Evolutionary conservation across 2,888 invertebrate genomes (phyloP), one percentile per base, ranked within the genome.

Genomic region (Melieria picta): DNA sequence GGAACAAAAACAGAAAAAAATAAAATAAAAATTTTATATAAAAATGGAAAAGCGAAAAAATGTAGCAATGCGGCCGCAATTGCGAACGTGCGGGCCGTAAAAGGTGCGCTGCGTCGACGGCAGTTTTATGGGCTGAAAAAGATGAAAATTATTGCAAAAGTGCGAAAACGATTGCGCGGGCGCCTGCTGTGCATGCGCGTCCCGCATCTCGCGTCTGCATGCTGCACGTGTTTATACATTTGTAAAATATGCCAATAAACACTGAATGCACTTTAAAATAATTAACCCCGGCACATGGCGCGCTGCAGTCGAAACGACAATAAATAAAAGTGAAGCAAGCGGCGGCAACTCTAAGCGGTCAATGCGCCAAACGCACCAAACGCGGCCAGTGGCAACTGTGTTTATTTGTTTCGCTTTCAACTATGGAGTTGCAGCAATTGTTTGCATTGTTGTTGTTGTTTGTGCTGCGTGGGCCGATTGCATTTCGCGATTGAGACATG

Each of bases 201-300:
- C 30, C 2, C 30, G 3, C 30, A 2, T 30, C 30, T 30, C 30
- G 3, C 30, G 30, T 30, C 30, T 30, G 30, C 30, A 30, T 30
- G 30, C 30, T 30, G 16, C 46, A n/a, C 43, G 62, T 61, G 68
- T 62, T 68, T 68, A 68, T 68, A 56, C 45, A 55, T 62, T 62
- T 55, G 43, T 55, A 55, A 55, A 62, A 45, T 68, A 68, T 62
- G 68, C 62, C 61, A 68, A 68, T 68, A 68, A 68, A 55, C 13
- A 60, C 46, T 68, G 68, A 62, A 55, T 46, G 61, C 61, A 68
- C 68, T 68, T 68, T 61, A 62, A 68, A 68, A 62, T 68, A 68
- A 68, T 68, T 62, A 30, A 30, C 30, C 30, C 30, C 30, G 30
- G 30, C 30, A 55, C 68, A 56, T 50, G 50, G 58, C 43, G 16